A percentile compares a stretch with the other conserved stretches of the same genome.
Conservation (phyloP, 2,888 invertebrate species). For the Tenthredo scrophulariae region DNA sequence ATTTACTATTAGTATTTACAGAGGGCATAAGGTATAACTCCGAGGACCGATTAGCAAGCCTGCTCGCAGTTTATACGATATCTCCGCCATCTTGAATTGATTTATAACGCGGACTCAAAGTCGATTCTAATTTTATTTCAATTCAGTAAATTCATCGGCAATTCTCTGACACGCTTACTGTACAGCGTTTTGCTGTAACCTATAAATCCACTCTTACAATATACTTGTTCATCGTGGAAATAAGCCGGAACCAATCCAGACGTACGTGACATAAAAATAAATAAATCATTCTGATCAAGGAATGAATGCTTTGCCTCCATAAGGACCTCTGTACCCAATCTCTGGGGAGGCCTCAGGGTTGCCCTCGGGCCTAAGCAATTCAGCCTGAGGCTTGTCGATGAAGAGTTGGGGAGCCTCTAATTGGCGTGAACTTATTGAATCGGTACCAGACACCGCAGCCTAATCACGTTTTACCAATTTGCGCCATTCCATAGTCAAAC, state of each 20-base stretch:
- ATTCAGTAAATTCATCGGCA: conserved; percentile 16
- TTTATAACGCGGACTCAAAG: conserved; percentile 67
- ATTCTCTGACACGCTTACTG: neutral
- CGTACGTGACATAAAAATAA: neutral
- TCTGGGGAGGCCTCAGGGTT: neutral
- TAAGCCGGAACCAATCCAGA: conserved; percentile 4
- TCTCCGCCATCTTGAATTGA: conserved; percentile 73
- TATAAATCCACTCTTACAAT: neutral
- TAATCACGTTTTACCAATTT: conserved; percentile 1
- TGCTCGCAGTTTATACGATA: conserved; percentile 65
- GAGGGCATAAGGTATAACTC: conserved; percentile 54
- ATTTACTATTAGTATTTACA: conserved; percentile 52
- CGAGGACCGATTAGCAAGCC: conserved; percentile 50
- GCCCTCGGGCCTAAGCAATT: neutral
- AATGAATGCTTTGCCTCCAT: neutral
- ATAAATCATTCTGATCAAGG: neutral
- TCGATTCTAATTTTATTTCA: conserved; percentile 11
- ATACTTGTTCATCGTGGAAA: neutral
- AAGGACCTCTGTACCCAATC: neutral
- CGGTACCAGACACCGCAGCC: neutral
- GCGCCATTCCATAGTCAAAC: neutral
- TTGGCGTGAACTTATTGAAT: conserved; percentile 15
- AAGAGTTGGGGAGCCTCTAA: conserved; percentile 19
- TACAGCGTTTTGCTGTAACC: neutral
- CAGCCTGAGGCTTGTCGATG: conserved; percentile 1